phyloP scores from a whole-genome alignment of 2,888 invertebrate species.

The Salticus scenicus region DNA sequence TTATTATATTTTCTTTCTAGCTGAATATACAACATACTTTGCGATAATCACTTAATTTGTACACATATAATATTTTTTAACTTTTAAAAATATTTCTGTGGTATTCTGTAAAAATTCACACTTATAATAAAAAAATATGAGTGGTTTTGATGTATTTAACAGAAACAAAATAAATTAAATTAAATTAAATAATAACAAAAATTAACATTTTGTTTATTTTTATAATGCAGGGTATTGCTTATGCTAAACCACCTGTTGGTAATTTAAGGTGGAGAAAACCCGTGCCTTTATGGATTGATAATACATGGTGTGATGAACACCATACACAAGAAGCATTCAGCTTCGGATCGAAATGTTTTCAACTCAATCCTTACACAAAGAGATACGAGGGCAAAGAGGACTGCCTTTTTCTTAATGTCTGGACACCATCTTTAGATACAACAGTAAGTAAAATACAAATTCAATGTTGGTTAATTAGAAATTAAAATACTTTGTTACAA shows the following conservation, averaged over 20 bases:
- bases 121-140: too few relatives aligned
- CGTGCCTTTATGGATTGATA: slow-evolving; percentile 68
- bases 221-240: slow-evolving; percentile 71
- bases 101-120: too few relatives aligned
- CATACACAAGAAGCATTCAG: slow-evolving; percentile 48
- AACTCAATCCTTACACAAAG: slow-evolving; percentile 70
- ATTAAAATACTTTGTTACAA: not conserved
- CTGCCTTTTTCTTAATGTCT: slow-evolving; percentile 74
- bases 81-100: too few relatives aligned
- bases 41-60: too few relatives aligned
- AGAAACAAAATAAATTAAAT: too few relatives aligned
- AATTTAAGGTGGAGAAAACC: slow-evolving; percentile 68
- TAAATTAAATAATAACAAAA: too few relatives aligned
- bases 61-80: too few relatives aligned
- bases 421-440: slow-evolving; percentile 73
- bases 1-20: too few relatives aligned
- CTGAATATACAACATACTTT: too few relatives aligned
- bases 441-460: slow-evolving; percentile 28
- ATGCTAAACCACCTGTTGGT: slow-evolving; percentile 70
- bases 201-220: too few relatives aligned
- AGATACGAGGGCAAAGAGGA: slow-evolving; percentile 73
- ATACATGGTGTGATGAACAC: slow-evolving; percentile 55
- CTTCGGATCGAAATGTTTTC: slow-evolving; percentile 70
- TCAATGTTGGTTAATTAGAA: too few relatives aligned
- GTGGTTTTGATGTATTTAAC: too few relatives aligned